A percentile compares a stretch with the other conserved stretches of the same genome.
phyloP scores from a whole-genome alignment of 2,113 vertebrate species.

The Chroicocephalus ridibundus region DNA sequence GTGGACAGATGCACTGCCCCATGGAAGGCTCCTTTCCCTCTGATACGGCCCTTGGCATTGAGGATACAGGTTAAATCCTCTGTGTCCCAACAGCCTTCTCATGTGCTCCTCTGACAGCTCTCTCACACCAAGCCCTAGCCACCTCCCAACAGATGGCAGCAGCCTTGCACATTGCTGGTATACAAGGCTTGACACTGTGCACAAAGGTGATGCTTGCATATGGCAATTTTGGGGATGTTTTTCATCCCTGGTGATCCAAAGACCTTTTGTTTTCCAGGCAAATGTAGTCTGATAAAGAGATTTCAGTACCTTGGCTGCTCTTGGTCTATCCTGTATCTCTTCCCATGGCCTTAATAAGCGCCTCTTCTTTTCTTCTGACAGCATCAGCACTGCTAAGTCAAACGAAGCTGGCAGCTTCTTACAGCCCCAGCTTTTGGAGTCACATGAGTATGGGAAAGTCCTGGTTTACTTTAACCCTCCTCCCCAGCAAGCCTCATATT shows the following conservation, averaged over 20 bases:
- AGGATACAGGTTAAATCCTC: background rate
- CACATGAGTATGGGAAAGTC: background rate
- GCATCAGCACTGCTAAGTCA: background rate
- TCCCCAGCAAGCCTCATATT: background rate
- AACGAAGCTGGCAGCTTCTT: background rate
- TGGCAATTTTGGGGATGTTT: background rate
- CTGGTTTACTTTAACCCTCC: background rate
- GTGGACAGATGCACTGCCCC: background rate
- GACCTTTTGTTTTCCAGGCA: background rate
- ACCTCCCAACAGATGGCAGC: background rate
- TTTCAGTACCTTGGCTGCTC: background rate
- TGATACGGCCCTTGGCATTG: rapidly evolving
- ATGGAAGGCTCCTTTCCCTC: background rate
- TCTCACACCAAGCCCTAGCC: background rate
- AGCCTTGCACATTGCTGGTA: background rate
- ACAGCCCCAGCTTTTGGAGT: background rate
- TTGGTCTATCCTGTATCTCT: background rate
- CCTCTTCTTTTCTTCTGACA: background rate
- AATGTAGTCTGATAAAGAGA: background rate
- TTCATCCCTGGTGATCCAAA: background rate
- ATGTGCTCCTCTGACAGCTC: background rate
- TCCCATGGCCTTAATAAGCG: background rate
- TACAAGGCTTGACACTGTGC: background rate
- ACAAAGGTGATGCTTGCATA: background rate
- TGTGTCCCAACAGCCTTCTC: background rate